Base-by-base conservation (phyloP, 1,140 invertebrate species). In the Sycobia sp. region DNA sequence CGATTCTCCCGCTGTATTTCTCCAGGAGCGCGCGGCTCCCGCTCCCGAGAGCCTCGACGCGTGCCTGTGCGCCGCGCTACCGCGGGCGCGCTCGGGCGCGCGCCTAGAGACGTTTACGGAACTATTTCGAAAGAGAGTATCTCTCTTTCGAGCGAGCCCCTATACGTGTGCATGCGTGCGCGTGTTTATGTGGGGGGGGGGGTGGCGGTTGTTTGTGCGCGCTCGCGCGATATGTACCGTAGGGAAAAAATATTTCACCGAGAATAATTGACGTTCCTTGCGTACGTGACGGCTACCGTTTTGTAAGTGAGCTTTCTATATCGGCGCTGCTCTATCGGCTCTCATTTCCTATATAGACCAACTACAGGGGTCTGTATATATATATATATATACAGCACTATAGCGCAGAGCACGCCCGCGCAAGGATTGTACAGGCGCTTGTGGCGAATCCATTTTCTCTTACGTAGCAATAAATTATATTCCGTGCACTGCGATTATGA, bases 191-290 rank as follows among this genome's bases (percentile, higher is more conserved):
- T 36, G 34, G 3, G 9, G 3, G 36, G 11, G 3, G 4, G 11
- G 11, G 11, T 39, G 11, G 36, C 39, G 2, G 4, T 14, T 50
- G 32, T n/a, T 18, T 20, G 7, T 36, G 1, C 20, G 11, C 11
- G 20, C 18, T 38, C 1, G 3, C 16, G 32, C 9, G 14, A 29
- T 29, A 50, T 14, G 23, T 18, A 11, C 23, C 10, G 18, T 18
- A 43, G 22, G 29, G 14, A 25, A 58, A 46, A 58, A 58, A 36
- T 36, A n/a, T 38, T 34, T 46, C 25, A 29, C 10, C n/a, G 27
- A 32, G 34, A 51, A 60, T 60, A 60, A 60, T 60, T 60, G 47
- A 60, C 58, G 58, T 51, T 29, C 58, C 27, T 25, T 39, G 46
- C 46, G 34, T 39, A 49, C 46, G 23, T 29, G 46, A 38, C 23